Base-by-base conservation (phyloP, 2,113 vertebrate species). In the Nothoprocta perdicaria region DNA sequence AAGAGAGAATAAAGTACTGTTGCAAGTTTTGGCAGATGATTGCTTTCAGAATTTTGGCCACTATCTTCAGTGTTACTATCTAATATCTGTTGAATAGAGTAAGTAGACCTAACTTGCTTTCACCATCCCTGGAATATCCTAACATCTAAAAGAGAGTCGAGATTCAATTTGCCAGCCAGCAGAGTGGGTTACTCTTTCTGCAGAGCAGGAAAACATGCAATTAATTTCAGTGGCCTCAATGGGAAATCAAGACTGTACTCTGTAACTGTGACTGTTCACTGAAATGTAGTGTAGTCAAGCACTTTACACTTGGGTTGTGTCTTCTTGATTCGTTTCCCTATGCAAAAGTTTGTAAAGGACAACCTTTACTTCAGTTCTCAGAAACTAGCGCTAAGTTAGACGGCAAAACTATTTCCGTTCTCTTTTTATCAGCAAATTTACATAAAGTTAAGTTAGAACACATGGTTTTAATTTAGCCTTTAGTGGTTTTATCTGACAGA, bases 381-480 rank as follows among this genome's bases (percentile, higher is more conserved):
- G 53, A 57, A 53, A 61, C 62, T 73, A 63, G 33, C 62, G 89
- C 89, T 77, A 73, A 41, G 79, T 62, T 45, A 79, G 53, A 73
- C 69, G 90, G 60, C 58, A 93, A 82, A 93, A 71, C 74, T 90
- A 46, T 46, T 94, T 89, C 85, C 52, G 63, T 33, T 5, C 31
- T 89, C 72, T 91, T 92, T 77, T 38, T 89, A 89, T 91, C 94
- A 90, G 81, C 89, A 80, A 75, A 31, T 46, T 82, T 89, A 52
- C 65, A 74, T 83, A 89, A 93, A 89, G 92, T 84, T 85, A 85
- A 68, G 81, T 94, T 90, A 83, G 55, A 91, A 48, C 91, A 89
- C 68, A 71, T 89, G 89, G 75, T 80, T 92, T 93, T 92, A 89
- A 94, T 93, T 95, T 87, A 83, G 91, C 60, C 79, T 89, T 94